A percentile compares a stretch with the other conserved stretches of the same genome.
These are phyloP conservation scores for Drosophila tsacasi DNA, from an alignment of 1,140 invertebrate genomes.

Conservation along the genomic window DNA sequence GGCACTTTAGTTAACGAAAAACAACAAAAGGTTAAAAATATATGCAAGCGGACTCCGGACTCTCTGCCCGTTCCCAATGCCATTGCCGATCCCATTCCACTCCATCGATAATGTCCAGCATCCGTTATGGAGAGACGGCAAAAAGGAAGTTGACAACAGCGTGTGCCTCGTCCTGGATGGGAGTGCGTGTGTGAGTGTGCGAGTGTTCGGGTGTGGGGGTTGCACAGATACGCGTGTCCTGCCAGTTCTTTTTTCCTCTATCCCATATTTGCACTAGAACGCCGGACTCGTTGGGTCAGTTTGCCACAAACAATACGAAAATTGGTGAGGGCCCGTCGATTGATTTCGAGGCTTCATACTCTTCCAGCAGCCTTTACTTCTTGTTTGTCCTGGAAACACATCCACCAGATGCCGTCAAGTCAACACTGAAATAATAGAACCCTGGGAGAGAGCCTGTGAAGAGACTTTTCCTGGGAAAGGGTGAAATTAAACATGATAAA, in stretches of 20 bases:
- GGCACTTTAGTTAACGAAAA: constrained; percentile 83
- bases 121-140: constrained; percentile 63
- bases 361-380: constrained; percentile 56
- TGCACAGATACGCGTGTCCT: constrained; percentile 67
- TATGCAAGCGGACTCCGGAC: constrained; percentile 61
- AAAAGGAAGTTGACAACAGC: constrained; percentile 72
- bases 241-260: constrained; percentile 20
- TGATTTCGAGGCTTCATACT: constrained; percentile 50
- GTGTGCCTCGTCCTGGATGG: constrained; percentile 55
- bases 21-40: constrained; percentile 82
- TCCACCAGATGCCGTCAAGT: constrained; percentile 51
- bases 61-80: constrained; percentile 22
- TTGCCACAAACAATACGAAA: constrained; percentile 71
- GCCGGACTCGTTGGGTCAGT: constrained; percentile 65
- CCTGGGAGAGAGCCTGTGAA: constrained; percentile 43
- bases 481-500: background rate
- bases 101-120: constrained; percentile 78
- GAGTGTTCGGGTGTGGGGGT: constrained; percentile 61
- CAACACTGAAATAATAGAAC: constrained; percentile 15
- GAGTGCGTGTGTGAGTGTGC: constrained; percentile 3
- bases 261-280: constrained; percentile 48
- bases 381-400: constrained; percentile 39
- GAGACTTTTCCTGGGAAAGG: background rate
- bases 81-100: constrained; percentile 33
- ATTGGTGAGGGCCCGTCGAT: constrained; percentile 60